Percentiles rank a stretch among this genome's conserved stretches.
phyloP scores from a whole-genome alignment of 2,797 vertebrate genomes.

The Schizothorax lantsangensis region DNA sequence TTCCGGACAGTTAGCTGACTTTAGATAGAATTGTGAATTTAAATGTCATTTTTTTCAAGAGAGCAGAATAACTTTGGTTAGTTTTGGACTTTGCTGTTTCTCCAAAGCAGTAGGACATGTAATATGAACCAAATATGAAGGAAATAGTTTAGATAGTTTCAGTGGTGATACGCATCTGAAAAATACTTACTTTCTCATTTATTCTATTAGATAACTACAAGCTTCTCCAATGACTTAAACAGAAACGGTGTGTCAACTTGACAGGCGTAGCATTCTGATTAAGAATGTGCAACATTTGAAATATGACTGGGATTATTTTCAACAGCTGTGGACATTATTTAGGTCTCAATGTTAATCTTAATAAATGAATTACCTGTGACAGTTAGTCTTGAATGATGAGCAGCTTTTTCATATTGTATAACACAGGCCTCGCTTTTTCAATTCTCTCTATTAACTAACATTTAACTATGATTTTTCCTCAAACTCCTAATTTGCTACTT shows the following conservation, averaged over 20 bases:
- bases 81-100: neutral
- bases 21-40: neutral
- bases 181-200: no score
- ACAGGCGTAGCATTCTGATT: slow-evolving; percentile 7
- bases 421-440: neutral
- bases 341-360: slow-evolving; percentile 7
- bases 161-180: neutral
- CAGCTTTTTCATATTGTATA: neutral
- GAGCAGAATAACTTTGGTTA: neutral
- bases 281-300: slow-evolving; percentile 27
- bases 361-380: slow-evolving; percentile 11
- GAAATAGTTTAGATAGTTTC: neutral
- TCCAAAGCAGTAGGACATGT: neutral
- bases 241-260: neutral
- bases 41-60: neutral
- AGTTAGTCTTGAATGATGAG: neutral
- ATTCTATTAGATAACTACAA: no score
- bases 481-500: neutral
- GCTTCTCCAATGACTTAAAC: neutral
- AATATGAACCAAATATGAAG: neutral
- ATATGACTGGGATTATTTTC: slow-evolving; percentile 36
- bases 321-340: slow-evolving; percentile 41
- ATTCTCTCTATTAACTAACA: neutral
- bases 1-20: neutral
- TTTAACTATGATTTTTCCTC: neutral